Percentiles rank a stretch among this genome's conserved stretches.
These are phyloP conservation scores for Paracyclopina nana DNA, from an alignment of 1,140 invertebrate genomes.

Conservation along the genomic window DNA sequence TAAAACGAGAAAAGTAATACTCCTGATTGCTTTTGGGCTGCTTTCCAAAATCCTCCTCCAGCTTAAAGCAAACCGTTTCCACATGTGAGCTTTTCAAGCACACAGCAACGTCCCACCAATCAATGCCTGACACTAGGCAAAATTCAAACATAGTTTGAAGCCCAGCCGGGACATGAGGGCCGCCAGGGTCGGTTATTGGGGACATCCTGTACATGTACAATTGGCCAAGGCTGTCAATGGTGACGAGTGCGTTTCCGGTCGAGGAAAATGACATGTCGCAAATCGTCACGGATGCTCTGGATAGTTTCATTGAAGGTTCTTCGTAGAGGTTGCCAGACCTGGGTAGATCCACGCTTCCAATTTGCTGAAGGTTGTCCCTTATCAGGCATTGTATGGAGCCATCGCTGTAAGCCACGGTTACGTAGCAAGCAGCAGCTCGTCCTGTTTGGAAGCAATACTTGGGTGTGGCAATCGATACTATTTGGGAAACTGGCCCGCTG, in stretches of 20 bases:
- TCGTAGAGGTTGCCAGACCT: background rate
- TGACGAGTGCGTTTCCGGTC: conserved; percentile 6
- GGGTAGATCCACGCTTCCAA: conserved; percentile 10
- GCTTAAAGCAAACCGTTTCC: background rate
- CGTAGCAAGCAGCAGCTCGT: background rate
- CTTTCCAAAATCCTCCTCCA: background rate
- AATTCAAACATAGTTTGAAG: conserved; percentile 7
- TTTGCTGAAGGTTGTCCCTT: conserved; percentile 7
- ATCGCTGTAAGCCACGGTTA: conserved; percentile 1
- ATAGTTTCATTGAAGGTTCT: background rate
- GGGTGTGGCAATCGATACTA: background rate
- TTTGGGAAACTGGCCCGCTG: background rate
- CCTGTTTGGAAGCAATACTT: background rate
- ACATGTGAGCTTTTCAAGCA: background rate
- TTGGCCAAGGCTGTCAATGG: conserved; percentile 2
- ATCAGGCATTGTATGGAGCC: conserved; percentile 14
- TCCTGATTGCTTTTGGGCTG: background rate
- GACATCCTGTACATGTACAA: conserved; percentile 10
- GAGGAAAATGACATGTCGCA: conserved; percentile 1
- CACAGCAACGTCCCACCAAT: conserved; percentile 10
- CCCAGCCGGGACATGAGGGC: background rate
- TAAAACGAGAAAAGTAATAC: background rate
- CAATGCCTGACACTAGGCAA: conserved; percentile 7
- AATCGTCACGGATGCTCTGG: background rate
- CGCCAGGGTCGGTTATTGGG: conserved; percentile 11